phyloP scores from a whole-genome alignment of 1,140 invertebrate species.

The Lethrus apterus region DNA sequence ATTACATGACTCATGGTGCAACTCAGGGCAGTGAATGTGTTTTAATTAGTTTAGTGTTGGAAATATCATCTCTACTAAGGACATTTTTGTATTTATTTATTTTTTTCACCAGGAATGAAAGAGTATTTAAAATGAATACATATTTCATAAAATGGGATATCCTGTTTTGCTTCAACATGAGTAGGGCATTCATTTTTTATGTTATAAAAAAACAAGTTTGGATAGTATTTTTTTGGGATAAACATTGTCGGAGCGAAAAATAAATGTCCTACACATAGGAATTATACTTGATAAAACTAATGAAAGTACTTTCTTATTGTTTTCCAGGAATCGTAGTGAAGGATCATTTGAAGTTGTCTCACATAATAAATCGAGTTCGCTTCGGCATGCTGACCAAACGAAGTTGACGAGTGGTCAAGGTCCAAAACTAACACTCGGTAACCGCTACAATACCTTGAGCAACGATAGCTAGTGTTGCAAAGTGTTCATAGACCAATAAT shows the following conservation, averaged over 20 bases:
- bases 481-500: conserved; percentile 19
- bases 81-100: no score
- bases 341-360: conserved; percentile 53
- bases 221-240: neutral
- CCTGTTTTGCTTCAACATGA: neutral
- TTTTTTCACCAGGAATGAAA: no score
- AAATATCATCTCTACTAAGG: no score
- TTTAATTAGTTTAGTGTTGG: no score
- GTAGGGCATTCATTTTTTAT: neutral
- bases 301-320: conserved; percentile 2
- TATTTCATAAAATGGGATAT: no score
- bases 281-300: neutral
- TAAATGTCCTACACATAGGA: no score
- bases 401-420: conserved; percentile 29
- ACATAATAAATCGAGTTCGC: conserved; percentile 36
- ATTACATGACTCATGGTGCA: no score
- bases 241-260: no score
- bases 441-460: conserved; percentile 41
- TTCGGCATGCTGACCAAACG: conserved; percentile 34
- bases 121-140: no score
- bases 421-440: conserved; percentile 50
- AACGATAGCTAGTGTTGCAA: conserved; percentile 40
- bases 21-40: no score
- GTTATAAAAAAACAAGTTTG: neutral
- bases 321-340: conserved; percentile 48